Base-by-base conservation (phyloP, 2,888 invertebrate species). In the Orthosia gracilis region DNA sequence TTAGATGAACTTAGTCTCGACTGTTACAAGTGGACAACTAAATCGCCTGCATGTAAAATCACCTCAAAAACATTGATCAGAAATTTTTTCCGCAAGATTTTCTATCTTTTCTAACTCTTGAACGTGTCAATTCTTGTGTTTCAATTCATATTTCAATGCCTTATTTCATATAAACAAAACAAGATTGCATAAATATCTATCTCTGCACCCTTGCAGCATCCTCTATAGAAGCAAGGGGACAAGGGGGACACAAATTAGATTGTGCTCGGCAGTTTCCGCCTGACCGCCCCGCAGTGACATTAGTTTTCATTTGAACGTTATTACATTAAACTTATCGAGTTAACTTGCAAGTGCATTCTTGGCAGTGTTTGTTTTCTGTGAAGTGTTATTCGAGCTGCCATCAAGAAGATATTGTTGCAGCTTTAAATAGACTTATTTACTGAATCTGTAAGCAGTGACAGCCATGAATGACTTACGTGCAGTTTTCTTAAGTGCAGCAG, bases 241-340 rank as follows among this genome's bases (percentile, higher is more conserved):
- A 40, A n/a, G 89, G 91, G 91, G 91, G 89, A 79, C 85, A 76
- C 89, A 92, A 95, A 96, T 95, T 94, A 93, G 94, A 95, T 96
- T 95, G 91, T 85, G 83, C 86, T 84, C 88, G 85, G 87, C 84
- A 90, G 91, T 92, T 93, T 94, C 94, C 94, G 94, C 90, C 85
- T 86, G 91, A 85, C 86, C 88, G 92, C 62, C 84, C 87, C 78
- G 83, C 84, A 84, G 78, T 86, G 92, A 93, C 95, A 95, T 95
- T 95, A 95, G 92, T 95, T 95, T 94, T 94, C 95, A 95, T 95
- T 95, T 94, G 92, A 76, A 87, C 86, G 75, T 91, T 89, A 91
- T 92, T 92, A 81, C 90, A 90, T 92, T 93, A 91, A 76, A 82
- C 81, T 91, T 87, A 92, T 92, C 89, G 77, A 87, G 90, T 91